Conservation (phyloP, 92 coral and sea anemone species). For the Parazoanthus swiftii region DNA sequence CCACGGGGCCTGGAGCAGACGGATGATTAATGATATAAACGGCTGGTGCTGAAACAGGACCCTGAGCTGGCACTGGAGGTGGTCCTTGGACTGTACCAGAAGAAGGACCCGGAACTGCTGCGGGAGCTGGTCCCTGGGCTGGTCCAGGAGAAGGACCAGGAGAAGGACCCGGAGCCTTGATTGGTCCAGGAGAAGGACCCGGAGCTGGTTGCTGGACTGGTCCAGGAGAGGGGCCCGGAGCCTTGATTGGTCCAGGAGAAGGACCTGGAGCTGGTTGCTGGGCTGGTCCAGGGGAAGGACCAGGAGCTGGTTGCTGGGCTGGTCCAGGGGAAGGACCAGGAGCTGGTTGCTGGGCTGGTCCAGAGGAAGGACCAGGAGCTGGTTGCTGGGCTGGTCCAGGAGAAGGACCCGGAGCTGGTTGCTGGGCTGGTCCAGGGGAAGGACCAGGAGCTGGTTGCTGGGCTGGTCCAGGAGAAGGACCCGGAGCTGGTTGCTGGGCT, state of each 20-base stretch:
- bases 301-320: not conserved
- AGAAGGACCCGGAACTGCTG: not conserved
- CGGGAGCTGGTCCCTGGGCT: not conserved
- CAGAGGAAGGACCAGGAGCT: not conserved
- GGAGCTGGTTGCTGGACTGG: not conserved
- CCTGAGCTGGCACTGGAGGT: not conserved
- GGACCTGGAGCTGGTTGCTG: not conserved
- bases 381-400: no score
- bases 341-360: not conserved
- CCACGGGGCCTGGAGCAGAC: not conserved
- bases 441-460: not conserved
- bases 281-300: not conserved
- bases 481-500: not conserved
- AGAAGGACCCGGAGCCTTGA: no score
- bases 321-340: not conserved
- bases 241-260: not conserved
- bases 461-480: not conserved
- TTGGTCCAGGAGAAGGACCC: not conserved
- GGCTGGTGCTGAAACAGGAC: not conserved
- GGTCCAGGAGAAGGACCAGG: not conserved
- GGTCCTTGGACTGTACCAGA: not conserved
- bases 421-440: not conserved
- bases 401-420: not conserved
- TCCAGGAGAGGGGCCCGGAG: not conserved
- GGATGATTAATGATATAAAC: not conserved